Evolutionary conservation across 2,797 vertebrate species (phyloP).

Genomic region (Hippoglossus hippoglossus): DNA sequence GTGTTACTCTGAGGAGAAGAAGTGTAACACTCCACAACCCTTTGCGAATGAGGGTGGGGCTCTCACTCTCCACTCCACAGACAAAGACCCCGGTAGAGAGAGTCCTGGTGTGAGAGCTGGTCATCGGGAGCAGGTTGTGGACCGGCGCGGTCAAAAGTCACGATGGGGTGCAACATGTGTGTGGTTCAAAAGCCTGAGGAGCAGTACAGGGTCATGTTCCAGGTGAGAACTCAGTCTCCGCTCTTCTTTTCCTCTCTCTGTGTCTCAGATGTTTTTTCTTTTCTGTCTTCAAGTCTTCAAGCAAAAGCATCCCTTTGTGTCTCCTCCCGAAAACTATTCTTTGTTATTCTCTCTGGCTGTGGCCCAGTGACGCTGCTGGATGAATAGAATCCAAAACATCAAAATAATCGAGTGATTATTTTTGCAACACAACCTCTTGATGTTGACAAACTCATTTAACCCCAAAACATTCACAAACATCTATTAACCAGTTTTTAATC

Average conservation of each 20-base stretch:
- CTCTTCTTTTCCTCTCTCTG: constrained; percentile 1
- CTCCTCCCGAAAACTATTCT: constrained; percentile 7
- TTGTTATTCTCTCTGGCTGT: neutral
- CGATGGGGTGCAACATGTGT: constrained; percentile 95
- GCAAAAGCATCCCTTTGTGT: constrained; percentile 1
- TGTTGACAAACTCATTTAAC: constrained; percentile 9
- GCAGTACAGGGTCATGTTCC: constrained; percentile 93
- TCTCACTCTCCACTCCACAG: constrained; percentile 61
- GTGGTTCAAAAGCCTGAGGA: constrained; percentile 92
- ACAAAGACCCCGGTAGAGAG: constrained; percentile 70
- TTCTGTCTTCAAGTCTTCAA: neutral
- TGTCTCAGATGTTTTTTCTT: constrained; percentile 12
- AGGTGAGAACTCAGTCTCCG: constrained; percentile 82
- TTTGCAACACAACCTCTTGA: neutral
- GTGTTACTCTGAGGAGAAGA: constrained; percentile 48
- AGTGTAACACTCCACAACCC: constrained; percentile 40
- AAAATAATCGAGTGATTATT: too few relatives aligned
- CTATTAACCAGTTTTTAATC: neutral
- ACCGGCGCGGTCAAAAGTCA: constrained; percentile 48
- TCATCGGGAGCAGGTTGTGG: constrained; percentile 37
- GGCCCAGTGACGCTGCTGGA: neutral
- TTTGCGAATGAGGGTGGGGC: constrained; percentile 72
- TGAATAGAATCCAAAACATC: neutral
- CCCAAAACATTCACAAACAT: constrained; percentile 1
- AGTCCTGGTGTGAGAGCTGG: constrained; percentile 32